phyloP scores from a whole-genome alignment of 2,113 vertebrate species.

The Callipepla squamata region DNA sequence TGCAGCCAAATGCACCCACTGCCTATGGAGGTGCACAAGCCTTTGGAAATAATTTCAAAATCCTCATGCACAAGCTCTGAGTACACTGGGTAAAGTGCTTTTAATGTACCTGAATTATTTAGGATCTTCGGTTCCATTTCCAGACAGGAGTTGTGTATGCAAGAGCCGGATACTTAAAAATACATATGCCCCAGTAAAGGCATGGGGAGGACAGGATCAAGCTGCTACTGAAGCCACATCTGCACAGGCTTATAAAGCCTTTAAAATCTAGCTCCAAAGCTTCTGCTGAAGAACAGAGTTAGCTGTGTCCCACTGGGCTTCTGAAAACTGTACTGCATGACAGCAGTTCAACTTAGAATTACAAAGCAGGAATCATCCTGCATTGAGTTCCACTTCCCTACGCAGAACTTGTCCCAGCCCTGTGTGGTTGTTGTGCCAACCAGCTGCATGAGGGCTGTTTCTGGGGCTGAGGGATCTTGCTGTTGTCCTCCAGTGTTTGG shows the following conservation, averaged over 20 bases:
- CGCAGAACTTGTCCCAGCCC: neutral
- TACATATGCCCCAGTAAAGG: neutral
- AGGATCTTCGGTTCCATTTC: neutral
- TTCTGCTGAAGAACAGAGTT: neutral
- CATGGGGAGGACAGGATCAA: neutral
- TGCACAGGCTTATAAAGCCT: neutral
- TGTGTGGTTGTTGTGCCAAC: neutral
- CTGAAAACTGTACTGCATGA: neutral
- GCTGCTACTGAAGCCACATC: neutral
- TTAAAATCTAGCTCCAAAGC: neutral
- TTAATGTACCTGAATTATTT: neutral
- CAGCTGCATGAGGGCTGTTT: neutral
- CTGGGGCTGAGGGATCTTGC: neutral
- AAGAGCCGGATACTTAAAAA: neutral
- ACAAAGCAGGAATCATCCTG: neutral
- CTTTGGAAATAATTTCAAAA: neutral
- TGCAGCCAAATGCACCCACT: neutral
- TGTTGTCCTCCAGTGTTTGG: neutral
- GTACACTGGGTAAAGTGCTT: neutral
- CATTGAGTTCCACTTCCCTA: rapidly evolving
- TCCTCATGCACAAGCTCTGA: neutral
- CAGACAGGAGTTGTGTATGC: neutral
- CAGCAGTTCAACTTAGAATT: neutral
- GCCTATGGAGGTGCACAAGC: neutral
- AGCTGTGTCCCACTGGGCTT: neutral